A percentile compares a stretch with the other conserved stretches of the same genome.
phyloP scores from a whole-genome alignment of 1,140 invertebrate species.

The Wasmannia auropunctata region DNA sequence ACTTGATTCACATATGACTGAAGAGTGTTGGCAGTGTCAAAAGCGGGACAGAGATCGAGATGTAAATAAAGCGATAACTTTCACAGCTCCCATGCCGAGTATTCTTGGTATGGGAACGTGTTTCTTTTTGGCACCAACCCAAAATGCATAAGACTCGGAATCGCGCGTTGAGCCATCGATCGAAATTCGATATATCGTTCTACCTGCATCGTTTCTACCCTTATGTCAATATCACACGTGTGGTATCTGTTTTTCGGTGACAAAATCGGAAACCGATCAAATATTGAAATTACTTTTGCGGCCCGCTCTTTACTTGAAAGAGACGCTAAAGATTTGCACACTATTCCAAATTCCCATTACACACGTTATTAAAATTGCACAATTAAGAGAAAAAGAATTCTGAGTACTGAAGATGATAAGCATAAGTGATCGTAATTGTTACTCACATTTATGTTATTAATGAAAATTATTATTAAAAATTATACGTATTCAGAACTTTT shows the following conservation, averaged over 20 bases:
- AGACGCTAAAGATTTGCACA: neutral
- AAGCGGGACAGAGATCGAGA: constrained; percentile 27
- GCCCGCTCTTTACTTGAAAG: neutral
- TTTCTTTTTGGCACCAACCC: constrained; percentile 57
- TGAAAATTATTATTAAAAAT: neutral
- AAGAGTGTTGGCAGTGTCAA: neutral
- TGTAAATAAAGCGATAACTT: constrained; percentile 71
- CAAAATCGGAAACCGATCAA: constrained; percentile 37
- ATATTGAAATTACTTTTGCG: constrained; percentile 30
- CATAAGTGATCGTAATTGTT: neutral
- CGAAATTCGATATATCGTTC: constrained; percentile 24
- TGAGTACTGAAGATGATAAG: neutral
- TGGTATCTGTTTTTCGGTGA: constrained; percentile 16
- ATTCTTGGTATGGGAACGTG: constrained; percentile 36
- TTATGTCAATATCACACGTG: constrained; percentile 42
- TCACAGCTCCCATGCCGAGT: constrained; percentile 24
- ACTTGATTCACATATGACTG: neutral
- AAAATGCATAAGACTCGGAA: constrained; percentile 38
- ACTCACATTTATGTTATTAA: too few species aligned
- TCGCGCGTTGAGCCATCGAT: constrained; percentile 25
- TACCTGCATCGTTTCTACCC: constrained; percentile 9
- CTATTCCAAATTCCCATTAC: neutral
- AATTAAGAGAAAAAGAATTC: neutral
- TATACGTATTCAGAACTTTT: neutral
- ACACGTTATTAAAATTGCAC: neutral